Conservation (phyloP, 2,888 invertebrate species). For the Branchipolynoe longqiensis region DNA sequence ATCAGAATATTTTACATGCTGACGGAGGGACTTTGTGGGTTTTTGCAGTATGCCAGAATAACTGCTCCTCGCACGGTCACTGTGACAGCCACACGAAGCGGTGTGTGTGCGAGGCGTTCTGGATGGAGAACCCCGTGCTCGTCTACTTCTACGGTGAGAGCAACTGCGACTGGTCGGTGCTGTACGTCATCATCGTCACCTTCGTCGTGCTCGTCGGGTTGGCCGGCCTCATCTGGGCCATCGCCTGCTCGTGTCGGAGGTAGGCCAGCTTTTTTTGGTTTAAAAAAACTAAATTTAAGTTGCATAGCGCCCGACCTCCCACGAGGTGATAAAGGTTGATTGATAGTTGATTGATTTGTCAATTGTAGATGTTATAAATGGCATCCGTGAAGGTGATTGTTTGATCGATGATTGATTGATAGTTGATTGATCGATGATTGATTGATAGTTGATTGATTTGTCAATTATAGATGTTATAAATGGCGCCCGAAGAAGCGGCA, state of each 20-base stretch:
- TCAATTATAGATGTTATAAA: too few species aligned
- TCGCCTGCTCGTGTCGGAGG: slow-evolving; percentile 64
- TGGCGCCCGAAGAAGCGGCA: too few species aligned
- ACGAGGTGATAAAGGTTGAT: too few species aligned
- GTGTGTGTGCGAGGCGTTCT: slow-evolving; percentile 96
- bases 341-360: too few species aligned
- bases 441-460: too few species aligned
- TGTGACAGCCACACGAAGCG: slow-evolving; percentile 92
- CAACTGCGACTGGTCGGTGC: slow-evolving; percentile 96
- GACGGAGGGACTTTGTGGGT: too few species aligned
- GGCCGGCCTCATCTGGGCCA: slow-evolving; percentile 70
- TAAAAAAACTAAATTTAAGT: not conserved
- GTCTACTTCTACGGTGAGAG: slow-evolving; percentile 88
- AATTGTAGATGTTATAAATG: too few species aligned
- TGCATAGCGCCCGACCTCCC: not conserved
- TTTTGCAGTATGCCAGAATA: slow-evolving; percentile 90
- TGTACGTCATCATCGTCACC: slow-evolving; percentile 90
- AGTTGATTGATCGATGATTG: too few species aligned
- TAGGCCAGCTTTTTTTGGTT: slow-evolving; percentile 25
- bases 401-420: too few species aligned
- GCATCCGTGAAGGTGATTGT: too few species aligned
- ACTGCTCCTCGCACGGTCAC: slow-evolving; percentile 93
- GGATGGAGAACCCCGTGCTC: slow-evolving; percentile 93
- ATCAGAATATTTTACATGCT: too few species aligned
- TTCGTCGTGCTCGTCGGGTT: slow-evolving; percentile 78